Evolutionary conservation across 2,888 invertebrate genomes (phyloP).

Genomic region (Agrenia bidenticulata): DNA sequence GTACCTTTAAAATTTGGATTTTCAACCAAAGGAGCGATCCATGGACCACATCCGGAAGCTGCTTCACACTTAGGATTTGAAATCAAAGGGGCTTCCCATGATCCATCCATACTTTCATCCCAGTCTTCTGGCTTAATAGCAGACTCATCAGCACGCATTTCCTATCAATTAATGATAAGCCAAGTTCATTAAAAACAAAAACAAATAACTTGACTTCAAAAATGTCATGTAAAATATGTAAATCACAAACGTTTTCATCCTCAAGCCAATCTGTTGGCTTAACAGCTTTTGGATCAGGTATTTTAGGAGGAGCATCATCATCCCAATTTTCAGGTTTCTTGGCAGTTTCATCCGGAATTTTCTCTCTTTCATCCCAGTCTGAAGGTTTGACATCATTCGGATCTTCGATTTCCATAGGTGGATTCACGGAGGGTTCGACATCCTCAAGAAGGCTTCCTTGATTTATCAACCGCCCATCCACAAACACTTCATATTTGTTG

Average conservation of each 20-base stretch:
- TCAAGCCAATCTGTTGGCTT: conserved; percentile 93
- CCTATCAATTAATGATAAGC: too few species aligned
- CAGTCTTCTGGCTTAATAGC: conserved; percentile 90
- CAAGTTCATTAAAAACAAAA: too few species aligned
- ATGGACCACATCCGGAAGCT: conserved; percentile 86
- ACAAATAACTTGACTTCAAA: neutral
- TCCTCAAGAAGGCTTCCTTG: conserved; percentile 84
- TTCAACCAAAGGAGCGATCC: conserved; percentile 78
- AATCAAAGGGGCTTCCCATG: conserved; percentile 93
- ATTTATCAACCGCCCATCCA: conserved; percentile 62
- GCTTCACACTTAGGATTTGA: conserved; percentile 82
- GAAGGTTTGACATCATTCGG: conserved; percentile 76
- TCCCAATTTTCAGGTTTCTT: conserved; percentile 96
- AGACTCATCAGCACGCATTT: conserved; percentile 71
- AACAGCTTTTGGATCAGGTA: conserved; percentile 77
- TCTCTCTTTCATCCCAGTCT: conserved; percentile 95
- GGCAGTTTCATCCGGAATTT: conserved; percentile 85
- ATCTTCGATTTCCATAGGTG: conserved; percentile 91
- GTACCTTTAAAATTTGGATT: conserved; percentile 88
- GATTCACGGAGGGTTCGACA: conserved; percentile 91
- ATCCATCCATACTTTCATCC: conserved; percentile 97
- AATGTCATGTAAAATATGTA: neutral
- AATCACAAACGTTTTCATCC: conserved; percentile 69
- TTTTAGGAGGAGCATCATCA: conserved; percentile 86
- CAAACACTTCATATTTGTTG: conserved; percentile 47